Percentiles rank a stretch among this genome's conserved stretches.
phyloP scores from a whole-genome alignment of 2,797 vertebrate genomes.

The Varecia variegata region DNA sequence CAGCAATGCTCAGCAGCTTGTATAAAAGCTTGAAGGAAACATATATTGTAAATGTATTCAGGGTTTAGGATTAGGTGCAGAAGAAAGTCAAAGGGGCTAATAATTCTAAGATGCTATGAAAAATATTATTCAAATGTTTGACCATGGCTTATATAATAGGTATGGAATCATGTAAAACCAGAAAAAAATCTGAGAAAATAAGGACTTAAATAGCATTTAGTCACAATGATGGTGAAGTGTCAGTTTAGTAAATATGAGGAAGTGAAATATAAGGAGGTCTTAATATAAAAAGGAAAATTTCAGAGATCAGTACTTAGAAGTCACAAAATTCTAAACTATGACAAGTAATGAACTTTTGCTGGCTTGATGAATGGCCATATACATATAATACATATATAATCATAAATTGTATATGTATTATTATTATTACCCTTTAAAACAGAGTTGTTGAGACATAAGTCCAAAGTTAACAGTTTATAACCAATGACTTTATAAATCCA shows the following conservation, averaged over 20 bases:
- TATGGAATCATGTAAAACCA: neutral
- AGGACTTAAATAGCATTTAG: neutral
- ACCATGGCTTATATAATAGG: neutral
- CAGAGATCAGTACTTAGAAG: neutral
- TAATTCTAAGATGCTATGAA: neutral
- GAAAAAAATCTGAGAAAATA: neutral
- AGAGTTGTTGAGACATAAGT: neutral
- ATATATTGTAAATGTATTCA: neutral
- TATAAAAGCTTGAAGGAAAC: neutral
- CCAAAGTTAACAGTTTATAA: neutral
- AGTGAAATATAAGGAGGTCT: neutral
- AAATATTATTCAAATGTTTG: constrained; percentile 16
- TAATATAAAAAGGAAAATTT: neutral
- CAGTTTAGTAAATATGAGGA: neutral
- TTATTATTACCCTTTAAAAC: neutral
- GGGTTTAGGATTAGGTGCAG: neutral
- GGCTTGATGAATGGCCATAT: neutral
- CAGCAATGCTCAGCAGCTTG: neutral
- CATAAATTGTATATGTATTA: neutral
- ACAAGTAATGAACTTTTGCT: neutral
- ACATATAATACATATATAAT: too few relatives aligned
- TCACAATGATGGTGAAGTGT: neutral
- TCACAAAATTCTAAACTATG: neutral
- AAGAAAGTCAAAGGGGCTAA: neutral
- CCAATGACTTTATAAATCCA: neutral